Conservation (phyloP, 2,888 invertebrate species). For the Pandemis corylana region DNA sequence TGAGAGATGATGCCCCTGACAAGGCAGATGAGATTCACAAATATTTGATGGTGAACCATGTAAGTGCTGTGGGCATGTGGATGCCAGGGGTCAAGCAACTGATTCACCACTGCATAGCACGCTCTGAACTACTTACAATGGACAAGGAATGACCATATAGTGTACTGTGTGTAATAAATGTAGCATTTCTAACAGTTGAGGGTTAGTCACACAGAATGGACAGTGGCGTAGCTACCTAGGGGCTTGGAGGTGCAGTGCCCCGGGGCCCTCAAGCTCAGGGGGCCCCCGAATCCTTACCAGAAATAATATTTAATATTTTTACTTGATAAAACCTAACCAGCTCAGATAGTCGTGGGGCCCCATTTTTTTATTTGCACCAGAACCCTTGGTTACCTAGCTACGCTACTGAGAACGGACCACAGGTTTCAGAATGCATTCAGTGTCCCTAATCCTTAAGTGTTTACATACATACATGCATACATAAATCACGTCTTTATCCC, state of each 20-base stretch:
- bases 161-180: background rate
- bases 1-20: conserved; percentile 74
- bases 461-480: too few relatives aligned
- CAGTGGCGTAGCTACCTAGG: too few relatives aligned
- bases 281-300: too few relatives aligned
- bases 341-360: too few relatives aligned
- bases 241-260: too few relatives aligned
- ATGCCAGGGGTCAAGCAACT: conserved; percentile 87
- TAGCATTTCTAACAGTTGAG: background rate
- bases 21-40: conserved; percentile 85
- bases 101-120: conserved; percentile 78
- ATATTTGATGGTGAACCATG: conserved; percentile 85
- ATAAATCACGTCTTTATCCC: too few relatives aligned
- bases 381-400: too few relatives aligned
- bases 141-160: conserved; percentile 63
- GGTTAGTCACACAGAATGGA: background rate
- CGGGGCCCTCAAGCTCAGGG: too few relatives aligned
- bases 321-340: too few relatives aligned
- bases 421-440: background rate
- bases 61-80: conserved; percentile 84
- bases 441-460: background rate
- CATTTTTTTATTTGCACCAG: too few relatives aligned
- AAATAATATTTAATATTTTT: too few relatives aligned
- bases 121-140: conserved; percentile 72
- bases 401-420: too few relatives aligned